These are phyloP conservation scores for Pyrrhia umbra DNA, from an alignment of 2,888 invertebrate species.

Conservation along the genomic window DNA sequence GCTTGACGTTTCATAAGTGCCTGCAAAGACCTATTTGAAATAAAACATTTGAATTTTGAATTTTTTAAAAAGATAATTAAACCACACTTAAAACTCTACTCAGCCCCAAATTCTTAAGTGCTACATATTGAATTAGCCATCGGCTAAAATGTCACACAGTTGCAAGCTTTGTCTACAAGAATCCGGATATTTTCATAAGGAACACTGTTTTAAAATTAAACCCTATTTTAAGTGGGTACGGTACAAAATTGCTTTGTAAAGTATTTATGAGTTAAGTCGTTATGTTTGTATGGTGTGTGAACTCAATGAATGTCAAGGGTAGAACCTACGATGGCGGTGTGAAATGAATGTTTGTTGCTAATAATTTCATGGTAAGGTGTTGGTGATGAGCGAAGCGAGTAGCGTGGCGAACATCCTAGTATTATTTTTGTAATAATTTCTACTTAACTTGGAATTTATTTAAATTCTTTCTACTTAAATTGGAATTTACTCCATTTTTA, in stretches of 20 bases:
- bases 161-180: constrained; percentile 54
- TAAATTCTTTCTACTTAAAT: no score
- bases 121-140: constrained; percentile 45
- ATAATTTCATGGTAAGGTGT: constrained; percentile 27
- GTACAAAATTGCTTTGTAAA: constrained; percentile 26
- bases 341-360: constrained; percentile 53
- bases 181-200: constrained; percentile 66
- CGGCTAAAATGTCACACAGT: constrained; percentile 60
- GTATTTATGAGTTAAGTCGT: constrained; percentile 46
- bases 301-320: constrained; percentile 81
- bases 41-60: no score
- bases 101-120: constrained; percentile 60
- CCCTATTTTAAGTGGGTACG: constrained; percentile 38
- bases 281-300: constrained; percentile 44
- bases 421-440: no score
- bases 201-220: constrained; percentile 29
- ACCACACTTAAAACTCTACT: constrained; percentile 52
- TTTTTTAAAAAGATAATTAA: constrained; percentile 46
- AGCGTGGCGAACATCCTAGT: background rate
- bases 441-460: no score
- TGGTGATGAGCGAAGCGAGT: constrained; percentile 27
- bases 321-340: constrained; percentile 63
- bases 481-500: no score
- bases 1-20: no score
- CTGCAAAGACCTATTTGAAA: no score